Evolutionary conservation across 1,140 invertebrate species (phyloP).

Genomic region (Bombyx mandarina): DNA sequence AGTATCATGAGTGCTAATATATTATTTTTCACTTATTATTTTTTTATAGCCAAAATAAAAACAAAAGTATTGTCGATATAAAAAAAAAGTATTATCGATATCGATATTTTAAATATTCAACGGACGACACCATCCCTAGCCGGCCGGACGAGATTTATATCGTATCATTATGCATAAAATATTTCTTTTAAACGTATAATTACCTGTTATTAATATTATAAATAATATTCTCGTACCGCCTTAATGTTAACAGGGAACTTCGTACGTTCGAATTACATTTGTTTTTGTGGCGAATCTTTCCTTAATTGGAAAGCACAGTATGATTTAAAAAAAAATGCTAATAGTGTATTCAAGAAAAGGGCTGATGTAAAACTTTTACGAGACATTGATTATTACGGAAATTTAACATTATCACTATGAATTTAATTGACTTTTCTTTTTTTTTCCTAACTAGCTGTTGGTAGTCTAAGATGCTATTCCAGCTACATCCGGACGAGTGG

Average conservation of each 20-base stretch:
- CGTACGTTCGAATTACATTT: slow-evolving; percentile 32
- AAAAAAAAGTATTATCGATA: slow-evolving; percentile 16
- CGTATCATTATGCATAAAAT: slow-evolving; percentile 68
- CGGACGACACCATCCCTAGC: slow-evolving; percentile 29
- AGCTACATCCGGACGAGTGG: no score
- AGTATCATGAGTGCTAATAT: no score
- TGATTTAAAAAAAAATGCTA: no score
- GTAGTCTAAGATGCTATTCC: no score
- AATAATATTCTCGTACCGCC: slow-evolving; percentile 37
- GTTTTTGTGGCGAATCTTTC: slow-evolving; percentile 18
- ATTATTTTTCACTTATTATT: no score
- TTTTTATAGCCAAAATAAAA: background rate
- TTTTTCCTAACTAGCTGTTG: no score
- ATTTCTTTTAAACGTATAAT: slow-evolving; percentile 69
- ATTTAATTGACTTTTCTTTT: no score
- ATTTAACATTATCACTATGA: no score
- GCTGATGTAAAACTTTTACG: no score
- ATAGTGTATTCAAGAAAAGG: no score
- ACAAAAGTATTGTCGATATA: background rate
- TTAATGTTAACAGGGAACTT: background rate
- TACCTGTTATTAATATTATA: slow-evolving; percentile 70
- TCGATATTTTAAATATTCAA: slow-evolving; percentile 19
- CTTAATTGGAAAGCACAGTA: background rate
- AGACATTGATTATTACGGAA: no score
- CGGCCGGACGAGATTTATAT: slow-evolving; percentile 59